These are phyloP conservation scores for Trichomalopsis sarcophagae DNA, from an alignment of 1,140 invertebrate genomes.

Conservation along the genomic window DNA sequence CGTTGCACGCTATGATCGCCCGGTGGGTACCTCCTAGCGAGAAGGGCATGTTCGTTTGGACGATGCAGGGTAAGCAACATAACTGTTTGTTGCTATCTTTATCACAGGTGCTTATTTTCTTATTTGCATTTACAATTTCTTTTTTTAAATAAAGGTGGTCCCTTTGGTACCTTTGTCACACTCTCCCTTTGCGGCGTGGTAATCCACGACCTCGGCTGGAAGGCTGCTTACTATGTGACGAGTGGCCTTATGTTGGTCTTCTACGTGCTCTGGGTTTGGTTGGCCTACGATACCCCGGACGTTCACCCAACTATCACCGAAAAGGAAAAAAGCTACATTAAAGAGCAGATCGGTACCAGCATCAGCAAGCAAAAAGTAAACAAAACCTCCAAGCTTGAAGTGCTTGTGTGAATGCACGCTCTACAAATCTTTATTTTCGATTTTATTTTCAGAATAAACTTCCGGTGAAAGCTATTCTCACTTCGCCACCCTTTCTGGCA, in stretches of 20 bases:
- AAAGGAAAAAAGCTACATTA: constrained; percentile 86
- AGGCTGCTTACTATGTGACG: constrained; percentile 83
- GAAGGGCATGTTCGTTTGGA: constrained; percentile 85
- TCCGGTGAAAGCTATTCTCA: constrained; percentile 73
- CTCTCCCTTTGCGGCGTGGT: constrained; percentile 82
- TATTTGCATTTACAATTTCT: not conserved
- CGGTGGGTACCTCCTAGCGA: constrained; percentile 86
- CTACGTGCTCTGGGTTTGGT: constrained; percentile 78
- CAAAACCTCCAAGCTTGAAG: no score
- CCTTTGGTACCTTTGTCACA: constrained; percentile 85
- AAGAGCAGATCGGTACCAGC: constrained; percentile 76
- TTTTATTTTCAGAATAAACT: constrained; percentile 60
- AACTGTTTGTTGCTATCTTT: not conserved
- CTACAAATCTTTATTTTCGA: not conserved
- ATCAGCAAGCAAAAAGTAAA: constrained; percentile 75
- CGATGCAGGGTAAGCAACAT: constrained; percentile 73
- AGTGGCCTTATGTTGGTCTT: constrained; percentile 80
- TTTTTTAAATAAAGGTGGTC: constrained; percentile 77
- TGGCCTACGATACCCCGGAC: constrained; percentile 83
- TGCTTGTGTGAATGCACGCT: not conserved
- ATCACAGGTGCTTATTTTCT: not conserved
- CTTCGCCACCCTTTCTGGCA: constrained; percentile 82
- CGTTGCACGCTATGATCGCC: constrained; percentile 82
- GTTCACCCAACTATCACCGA: constrained; percentile 84
- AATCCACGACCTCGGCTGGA: constrained; percentile 81